These are phyloP conservation scores for Apistogramma diplotaenia DNA, from an alignment of 2,113 vertebrate genomes.

Conservation along the genomic window DNA sequence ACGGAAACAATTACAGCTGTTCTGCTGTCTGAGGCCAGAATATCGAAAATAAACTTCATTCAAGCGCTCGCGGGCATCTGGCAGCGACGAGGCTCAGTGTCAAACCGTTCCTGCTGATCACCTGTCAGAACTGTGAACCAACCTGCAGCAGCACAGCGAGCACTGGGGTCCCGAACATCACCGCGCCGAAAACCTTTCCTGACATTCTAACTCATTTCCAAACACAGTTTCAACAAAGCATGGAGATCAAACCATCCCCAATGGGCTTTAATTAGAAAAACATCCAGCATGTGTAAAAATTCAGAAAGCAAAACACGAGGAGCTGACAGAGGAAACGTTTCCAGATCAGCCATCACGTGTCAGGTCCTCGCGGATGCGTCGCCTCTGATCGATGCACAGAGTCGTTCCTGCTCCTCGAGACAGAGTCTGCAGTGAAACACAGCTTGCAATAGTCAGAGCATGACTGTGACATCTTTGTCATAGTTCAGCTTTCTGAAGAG, in stretches of 20 bases:
- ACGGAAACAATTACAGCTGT: background rate
- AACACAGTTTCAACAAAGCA: background rate
- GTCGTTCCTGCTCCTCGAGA: background rate
- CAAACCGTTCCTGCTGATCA: too few relatives aligned
- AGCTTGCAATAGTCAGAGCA: background rate
- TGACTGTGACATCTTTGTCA: slow-evolving; percentile 3
- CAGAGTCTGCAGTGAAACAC: background rate
- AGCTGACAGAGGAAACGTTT: background rate
- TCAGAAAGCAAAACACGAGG: background rate
- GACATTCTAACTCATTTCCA: background rate
- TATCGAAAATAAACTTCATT: background rate
- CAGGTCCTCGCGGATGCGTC: background rate
- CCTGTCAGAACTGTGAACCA: background rate
- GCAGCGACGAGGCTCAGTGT: background rate
- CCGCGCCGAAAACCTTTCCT: background rate
- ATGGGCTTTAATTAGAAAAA: background rate
- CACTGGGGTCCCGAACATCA: background rate
- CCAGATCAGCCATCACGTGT: background rate
- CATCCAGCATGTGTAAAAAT: background rate
- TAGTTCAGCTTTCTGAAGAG: background rate
- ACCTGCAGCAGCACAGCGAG: background rate
- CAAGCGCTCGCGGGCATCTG: background rate
- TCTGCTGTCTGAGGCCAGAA: background rate
- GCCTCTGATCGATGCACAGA: background rate
- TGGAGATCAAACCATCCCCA: background rate